Evolutionary conservation across 2,797 vertebrate species (phyloP).

Genomic region (Sebastolobus alascanus): DNA sequence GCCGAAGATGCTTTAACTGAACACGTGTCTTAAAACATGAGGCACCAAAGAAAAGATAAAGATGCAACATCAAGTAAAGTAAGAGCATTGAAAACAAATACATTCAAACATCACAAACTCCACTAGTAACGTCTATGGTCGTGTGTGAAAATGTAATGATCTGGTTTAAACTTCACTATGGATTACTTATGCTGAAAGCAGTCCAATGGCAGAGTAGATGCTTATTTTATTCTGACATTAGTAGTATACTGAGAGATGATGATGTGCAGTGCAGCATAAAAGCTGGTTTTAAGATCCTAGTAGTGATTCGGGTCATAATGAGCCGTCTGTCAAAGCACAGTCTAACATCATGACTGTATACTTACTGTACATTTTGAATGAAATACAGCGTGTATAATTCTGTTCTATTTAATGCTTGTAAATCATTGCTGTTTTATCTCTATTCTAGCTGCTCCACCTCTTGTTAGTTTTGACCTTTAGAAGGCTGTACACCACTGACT

Average conservation of each 20-base stretch:
- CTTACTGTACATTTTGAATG: conserved; percentile 50
- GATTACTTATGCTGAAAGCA: conserved; percentile 58
- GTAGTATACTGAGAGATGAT: conserved; percentile 59
- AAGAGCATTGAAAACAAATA: conserved; percentile 64
- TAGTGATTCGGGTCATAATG: conserved; percentile 22
- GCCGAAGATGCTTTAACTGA: conserved; percentile 48
- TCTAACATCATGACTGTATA: conserved; percentile 38
- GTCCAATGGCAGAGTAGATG: conserved; percentile 41
- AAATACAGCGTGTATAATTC: conserved; percentile 44
- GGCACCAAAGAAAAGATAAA: conserved; percentile 60
- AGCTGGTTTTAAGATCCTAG: conserved; percentile 48
- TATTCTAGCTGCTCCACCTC: conserved; percentile 50
- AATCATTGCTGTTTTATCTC: conserved; percentile 37
- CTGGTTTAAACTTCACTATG: conserved; percentile 55
- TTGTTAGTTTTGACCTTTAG: conserved; percentile 60
- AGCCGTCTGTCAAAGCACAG: conserved; percentile 39
- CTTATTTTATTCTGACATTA: conserved; percentile 59
- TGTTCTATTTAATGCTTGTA: conserved; percentile 29
- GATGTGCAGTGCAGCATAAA: conserved; percentile 63
- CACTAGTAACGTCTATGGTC: conserved; percentile 47
- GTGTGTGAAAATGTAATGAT: conserved; percentile 56
- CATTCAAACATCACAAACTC: conserved; percentile 75
- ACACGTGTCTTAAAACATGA: conserved; percentile 54
- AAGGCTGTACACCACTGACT: conserved; percentile 63
- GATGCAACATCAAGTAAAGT: conserved; percentile 59